Evolutionary conservation across 1,140 invertebrate genomes (phyloP).

Genomic region (Gryllus bimaculatus): DNA sequence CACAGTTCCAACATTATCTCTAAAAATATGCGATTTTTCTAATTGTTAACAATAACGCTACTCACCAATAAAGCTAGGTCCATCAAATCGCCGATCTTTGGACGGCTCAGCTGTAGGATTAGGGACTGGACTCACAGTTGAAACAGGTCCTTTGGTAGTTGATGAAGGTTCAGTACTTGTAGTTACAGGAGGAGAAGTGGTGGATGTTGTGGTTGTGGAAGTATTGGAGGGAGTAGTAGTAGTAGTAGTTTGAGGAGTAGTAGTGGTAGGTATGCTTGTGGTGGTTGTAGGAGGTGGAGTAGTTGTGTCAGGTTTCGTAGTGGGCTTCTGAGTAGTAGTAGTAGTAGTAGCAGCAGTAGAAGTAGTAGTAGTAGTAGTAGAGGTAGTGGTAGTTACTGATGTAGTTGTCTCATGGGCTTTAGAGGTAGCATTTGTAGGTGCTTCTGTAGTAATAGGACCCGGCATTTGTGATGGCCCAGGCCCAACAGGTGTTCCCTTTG

Average conservation of each 20-base stretch:
- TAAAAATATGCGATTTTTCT: too few species aligned
- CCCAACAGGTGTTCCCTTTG: too few species aligned
- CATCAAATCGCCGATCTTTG: conserved; percentile 42
- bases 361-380: too few species aligned
- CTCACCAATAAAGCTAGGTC: conserved; percentile 53
- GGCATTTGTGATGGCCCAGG: too few species aligned
- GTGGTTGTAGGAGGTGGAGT: conserved; percentile 6
- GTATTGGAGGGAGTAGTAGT: conserved; percentile 27
- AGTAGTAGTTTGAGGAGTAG: conserved; percentile 25
- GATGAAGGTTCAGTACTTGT: neutral
- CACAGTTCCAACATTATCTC: too few species aligned
- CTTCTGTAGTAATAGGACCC: too few species aligned
- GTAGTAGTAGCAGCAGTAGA: neutral
- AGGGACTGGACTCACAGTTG: conserved; percentile 22
- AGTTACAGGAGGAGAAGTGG: conserved; percentile 25
- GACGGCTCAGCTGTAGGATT: conserved; percentile 21
- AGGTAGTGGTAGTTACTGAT: too few species aligned
- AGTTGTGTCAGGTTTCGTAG: neutral
- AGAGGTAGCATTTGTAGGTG: too few species aligned
- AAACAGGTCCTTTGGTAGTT: conserved; percentile 11
- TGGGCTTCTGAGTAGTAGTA: neutral
- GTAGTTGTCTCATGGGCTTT: too few species aligned
- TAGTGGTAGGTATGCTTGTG: conserved; percentile 20
- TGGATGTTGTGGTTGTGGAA: conserved; percentile 25
- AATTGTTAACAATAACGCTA: too few species aligned